Percentiles rank a stretch among this genome's conserved stretches.
Evolutionary conservation across 2,113 vertebrate genomes (phyloP).

Genomic region (Alexandromys fortis): DNA sequence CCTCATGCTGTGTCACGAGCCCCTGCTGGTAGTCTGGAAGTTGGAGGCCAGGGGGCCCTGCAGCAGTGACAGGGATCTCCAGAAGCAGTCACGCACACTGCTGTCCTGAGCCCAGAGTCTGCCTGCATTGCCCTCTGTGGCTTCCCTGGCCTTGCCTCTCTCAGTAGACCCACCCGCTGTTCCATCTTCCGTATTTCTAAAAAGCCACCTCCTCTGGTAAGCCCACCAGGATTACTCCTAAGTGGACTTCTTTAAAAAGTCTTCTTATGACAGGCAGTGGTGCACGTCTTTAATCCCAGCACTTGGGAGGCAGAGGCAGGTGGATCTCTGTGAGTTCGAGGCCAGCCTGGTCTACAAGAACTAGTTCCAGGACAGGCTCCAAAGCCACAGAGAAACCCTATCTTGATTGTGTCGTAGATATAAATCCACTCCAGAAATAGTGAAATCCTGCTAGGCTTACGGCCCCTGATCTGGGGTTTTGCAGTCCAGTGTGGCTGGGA

Average conservation of each 20-base stretch:
- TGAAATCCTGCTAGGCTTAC: neutral
- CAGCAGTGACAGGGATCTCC: neutral
- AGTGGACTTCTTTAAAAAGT: neutral
- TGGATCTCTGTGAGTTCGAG: too few relatives aligned
- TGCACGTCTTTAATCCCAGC: too few relatives aligned
- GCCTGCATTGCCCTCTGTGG: neutral
- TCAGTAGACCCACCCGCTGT: neutral
- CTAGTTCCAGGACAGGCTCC: too few relatives aligned
- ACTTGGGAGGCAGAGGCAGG: too few relatives aligned
- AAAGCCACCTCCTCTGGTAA: neutral
- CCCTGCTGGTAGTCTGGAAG: neutral
- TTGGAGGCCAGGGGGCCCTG: neutral
- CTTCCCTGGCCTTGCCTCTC: neutral
- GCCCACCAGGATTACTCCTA: neutral
- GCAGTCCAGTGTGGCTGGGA: neutral
- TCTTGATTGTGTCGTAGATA: neutral
- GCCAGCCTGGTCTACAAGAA: too few relatives aligned
- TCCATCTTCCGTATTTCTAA: neutral
- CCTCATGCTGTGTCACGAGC: neutral
- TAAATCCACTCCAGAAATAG: constrained; percentile 20
- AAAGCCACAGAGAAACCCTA: too few relatives aligned
- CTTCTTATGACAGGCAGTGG: neutral
- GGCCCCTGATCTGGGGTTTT: neutral
- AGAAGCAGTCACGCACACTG: neutral
- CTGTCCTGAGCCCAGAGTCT: neutral